These are phyloP conservation scores for Crax fasciolata DNA, from an alignment of 2,797 vertebrate species.

Conservation along the genomic window DNA sequence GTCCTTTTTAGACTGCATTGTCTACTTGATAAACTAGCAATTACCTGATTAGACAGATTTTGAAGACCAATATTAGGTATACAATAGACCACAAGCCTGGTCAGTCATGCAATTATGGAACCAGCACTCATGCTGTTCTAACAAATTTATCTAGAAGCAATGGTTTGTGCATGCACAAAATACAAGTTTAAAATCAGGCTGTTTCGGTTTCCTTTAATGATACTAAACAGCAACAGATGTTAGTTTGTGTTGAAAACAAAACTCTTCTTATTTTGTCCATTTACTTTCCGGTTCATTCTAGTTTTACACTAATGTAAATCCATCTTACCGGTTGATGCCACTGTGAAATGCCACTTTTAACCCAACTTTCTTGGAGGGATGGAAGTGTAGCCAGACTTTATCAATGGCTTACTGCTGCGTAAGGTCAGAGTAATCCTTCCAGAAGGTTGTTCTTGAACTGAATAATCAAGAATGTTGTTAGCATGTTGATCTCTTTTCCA, in stretches of 20 bases:
- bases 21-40: constrained; percentile 75
- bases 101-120: constrained; percentile 63
- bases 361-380: background rate
- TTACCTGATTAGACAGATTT: constrained; percentile 76
- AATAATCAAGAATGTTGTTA: background rate
- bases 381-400: background rate
- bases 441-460: background rate
- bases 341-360: background rate
- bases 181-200: constrained; percentile 36
- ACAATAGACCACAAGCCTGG: constrained; percentile 67
- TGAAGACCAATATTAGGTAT: constrained; percentile 64
- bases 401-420: background rate
- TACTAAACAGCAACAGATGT: background rate
- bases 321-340: background rate
- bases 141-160: constrained; percentile 46
- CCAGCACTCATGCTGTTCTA: constrained; percentile 58
- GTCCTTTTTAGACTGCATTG: constrained; percentile 72
- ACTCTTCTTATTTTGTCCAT: background rate
- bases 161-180: constrained; percentile 11
- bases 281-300: background rate
- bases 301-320: background rate
- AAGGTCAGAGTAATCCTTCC: background rate
- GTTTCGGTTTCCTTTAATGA: constrained; percentile 25
- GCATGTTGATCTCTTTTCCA: background rate
- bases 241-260: background rate